A percentile compares a stretch with the other conserved stretches of the same genome.
phyloP scores from a whole-genome alignment of 2,888 invertebrate genomes.

The Lacanobia oleracea region DNA sequence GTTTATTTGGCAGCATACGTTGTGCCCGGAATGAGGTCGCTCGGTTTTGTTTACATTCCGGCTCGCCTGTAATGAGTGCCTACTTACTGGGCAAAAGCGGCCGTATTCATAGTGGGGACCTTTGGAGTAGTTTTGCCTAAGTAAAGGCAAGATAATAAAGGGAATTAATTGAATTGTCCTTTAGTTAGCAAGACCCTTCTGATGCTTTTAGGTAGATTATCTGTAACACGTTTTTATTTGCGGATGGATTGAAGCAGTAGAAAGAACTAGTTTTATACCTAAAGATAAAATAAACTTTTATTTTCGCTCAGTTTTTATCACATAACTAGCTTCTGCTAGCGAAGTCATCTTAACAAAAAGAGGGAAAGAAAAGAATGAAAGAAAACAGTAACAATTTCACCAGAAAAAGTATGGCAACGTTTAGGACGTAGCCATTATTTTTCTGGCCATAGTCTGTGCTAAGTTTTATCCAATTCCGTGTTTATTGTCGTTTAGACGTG shows the following conservation, averaged over 20 bases:
- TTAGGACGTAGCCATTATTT: no score
- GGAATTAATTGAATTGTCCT: background rate
- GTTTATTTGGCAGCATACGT: constrained; percentile 44
- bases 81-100: constrained; percentile 27
- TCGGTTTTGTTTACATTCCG: constrained; percentile 45
- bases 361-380: no score
- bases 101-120: constrained; percentile 30
- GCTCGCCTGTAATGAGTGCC: constrained; percentile 50
- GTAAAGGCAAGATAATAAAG: background rate
- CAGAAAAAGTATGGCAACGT: no score
- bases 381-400: no score
- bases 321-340: no score
- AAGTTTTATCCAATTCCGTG: no score
- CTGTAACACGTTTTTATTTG: background rate
- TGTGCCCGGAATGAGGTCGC: constrained; percentile 50
- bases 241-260: background rate
- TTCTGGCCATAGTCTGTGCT: no score
- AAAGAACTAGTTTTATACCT: background rate
- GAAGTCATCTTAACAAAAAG: no score
- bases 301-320: no score
- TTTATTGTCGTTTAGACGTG: no score
- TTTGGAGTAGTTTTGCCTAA: background rate
- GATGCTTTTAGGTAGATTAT: background rate
- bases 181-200: background rate
- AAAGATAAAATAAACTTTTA: no score